phyloP scores from a whole-genome alignment of 2,113 vertebrate species.

The Dasyornis broadbenti region DNA sequence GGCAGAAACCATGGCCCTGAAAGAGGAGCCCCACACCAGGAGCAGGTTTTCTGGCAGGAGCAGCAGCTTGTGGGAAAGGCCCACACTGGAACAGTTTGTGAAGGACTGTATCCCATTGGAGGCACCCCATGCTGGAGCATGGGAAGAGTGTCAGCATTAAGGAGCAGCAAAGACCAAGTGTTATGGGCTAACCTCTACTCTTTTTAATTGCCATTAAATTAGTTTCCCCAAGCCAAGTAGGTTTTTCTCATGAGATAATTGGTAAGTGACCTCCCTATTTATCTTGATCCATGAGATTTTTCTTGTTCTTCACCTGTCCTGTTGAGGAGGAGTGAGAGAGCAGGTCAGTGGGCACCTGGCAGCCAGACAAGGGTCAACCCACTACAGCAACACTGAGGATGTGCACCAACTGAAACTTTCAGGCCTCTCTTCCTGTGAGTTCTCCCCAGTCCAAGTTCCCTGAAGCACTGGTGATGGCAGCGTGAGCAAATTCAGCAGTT shows the following conservation, averaged over 20 bases:
- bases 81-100: neutral
- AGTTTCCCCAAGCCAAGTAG: neutral
- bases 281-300: neutral
- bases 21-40: neutral
- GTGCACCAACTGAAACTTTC: neutral
- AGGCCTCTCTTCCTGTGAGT: fast-evolving
- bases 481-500: neutral
- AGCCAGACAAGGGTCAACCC: neutral
- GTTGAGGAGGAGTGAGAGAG: neutral
- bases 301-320: neutral
- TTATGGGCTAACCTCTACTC: neutral
- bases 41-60: neutral
- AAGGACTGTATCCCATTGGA: neutral
- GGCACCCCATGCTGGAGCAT: neutral
- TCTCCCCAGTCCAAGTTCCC: neutral
- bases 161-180: neutral
- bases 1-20: neutral
- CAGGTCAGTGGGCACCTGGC: neutral
- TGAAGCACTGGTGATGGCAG: neutral
- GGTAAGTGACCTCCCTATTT: neutral
- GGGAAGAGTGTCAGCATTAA: neutral
- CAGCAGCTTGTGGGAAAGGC: neutral
- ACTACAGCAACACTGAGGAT: fast-evolving
- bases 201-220: neutral
- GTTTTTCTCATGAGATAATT: neutral